phyloP scores from a whole-genome alignment of 1,140 invertebrate genomes.

The Temnothorax curvispinosus region DNA sequence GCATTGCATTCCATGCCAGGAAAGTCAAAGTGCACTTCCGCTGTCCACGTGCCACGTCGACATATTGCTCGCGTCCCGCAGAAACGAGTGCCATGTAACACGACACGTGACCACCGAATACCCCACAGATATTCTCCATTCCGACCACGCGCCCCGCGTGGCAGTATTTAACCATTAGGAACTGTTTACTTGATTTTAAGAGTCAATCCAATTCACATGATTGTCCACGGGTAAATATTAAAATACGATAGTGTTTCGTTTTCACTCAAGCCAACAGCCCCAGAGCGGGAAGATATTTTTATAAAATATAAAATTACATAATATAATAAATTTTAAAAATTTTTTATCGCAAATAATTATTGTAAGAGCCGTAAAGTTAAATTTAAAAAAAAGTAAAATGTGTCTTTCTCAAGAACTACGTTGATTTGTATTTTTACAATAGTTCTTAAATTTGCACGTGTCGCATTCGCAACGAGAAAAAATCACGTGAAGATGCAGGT shows the following conservation, averaged over 20 bases:
- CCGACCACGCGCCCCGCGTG: conserved; percentile 36
- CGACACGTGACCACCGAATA: conserved; percentile 81
- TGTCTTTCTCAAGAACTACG: background rate
- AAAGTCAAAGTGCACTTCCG: conserved; percentile 51
- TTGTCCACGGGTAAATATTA: conserved; percentile 23
- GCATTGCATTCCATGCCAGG: background rate
- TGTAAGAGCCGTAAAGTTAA: background rate
- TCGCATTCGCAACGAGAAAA: conserved; percentile 54
- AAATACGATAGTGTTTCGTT: conserved; percentile 2
- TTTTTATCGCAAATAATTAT: background rate
- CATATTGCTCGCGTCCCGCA: conserved; percentile 80
- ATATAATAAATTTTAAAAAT: background rate
- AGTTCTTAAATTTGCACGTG: conserved; percentile 29
- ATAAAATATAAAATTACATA: background rate
- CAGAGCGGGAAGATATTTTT: background rate
- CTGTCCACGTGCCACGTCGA: conserved; percentile 80
- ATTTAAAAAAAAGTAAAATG: background rate
- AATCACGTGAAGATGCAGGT: conserved; percentile 80
- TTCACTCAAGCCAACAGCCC: background rate
- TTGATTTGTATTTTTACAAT: background rate
- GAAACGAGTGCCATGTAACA: conserved; percentile 80
- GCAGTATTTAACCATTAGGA: conserved; percentile 81
- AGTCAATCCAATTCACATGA: conserved; percentile 74
- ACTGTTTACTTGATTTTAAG: conserved; percentile 82
- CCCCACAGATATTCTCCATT: conserved; percentile 69